Evolutionary conservation across 2,888 invertebrate genomes (phyloP).

Genomic region (Odontocolon sp.): DNA sequence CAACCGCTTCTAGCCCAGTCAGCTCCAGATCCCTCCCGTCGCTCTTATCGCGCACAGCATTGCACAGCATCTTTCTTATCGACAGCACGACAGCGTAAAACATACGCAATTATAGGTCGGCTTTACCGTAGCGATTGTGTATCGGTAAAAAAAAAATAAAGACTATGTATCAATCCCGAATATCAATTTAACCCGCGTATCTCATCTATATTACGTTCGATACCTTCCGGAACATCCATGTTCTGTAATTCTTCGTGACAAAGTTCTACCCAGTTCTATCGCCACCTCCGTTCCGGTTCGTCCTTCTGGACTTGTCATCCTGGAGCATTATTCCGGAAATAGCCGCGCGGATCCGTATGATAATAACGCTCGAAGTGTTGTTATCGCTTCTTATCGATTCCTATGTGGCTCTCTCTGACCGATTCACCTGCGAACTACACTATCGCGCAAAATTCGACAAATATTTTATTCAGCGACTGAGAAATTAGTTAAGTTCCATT

Average conservation of each 20-base stretch:
- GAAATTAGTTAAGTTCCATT: too few species aligned
- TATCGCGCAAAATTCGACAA: too few species aligned
- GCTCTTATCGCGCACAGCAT: too few species aligned
- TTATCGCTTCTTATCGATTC: neutral
- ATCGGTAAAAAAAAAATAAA: neutral
- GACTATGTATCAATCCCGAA: neutral
- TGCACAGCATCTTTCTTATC: too few species aligned
- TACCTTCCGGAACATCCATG: slow-evolving; percentile 61
- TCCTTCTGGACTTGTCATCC: slow-evolving; percentile 50
- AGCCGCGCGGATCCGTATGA: neutral
- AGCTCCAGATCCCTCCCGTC: too few species aligned
- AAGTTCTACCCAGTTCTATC: slow-evolving; percentile 46
- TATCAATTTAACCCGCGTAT: neutral
- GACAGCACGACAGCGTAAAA: too few species aligned
- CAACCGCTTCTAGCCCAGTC: too few species aligned
- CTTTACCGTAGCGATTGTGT: too few species aligned
- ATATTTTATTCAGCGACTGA: too few species aligned
- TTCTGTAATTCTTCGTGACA: slow-evolving; percentile 53
- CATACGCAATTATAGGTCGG: too few species aligned
- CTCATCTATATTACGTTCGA: neutral
- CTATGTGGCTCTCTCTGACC: too few species aligned
- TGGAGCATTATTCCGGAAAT: slow-evolving; percentile 51
- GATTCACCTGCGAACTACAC: too few species aligned
- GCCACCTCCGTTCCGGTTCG: slow-evolving; percentile 34
- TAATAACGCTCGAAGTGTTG: neutral